Evolutionary conservation across 2,888 invertebrate species (phyloP), one percentile per base, ranked within the genome.

Genomic region (Caenorhabditis becei): DNA sequence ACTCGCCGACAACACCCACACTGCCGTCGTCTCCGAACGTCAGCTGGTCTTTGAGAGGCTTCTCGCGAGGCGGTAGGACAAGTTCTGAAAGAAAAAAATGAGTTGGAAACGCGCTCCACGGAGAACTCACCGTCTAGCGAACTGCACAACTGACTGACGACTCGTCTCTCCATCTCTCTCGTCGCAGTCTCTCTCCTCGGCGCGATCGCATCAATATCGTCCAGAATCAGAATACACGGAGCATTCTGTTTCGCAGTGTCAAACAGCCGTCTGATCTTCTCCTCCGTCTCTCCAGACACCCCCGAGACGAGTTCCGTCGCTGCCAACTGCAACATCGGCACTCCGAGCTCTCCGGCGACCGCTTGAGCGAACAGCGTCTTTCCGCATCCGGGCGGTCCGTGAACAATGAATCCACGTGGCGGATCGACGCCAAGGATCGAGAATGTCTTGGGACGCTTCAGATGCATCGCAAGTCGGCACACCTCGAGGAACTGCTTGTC

Each of bases 321-420:
- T 10, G 96, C 94, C 11, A 97, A 94, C 92, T 96, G 95, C 65
- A 98, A 92, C 69, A 97, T 92, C 0, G 96, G 95, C 53, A 97
- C 92, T 84, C 94, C 93, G 49, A 97, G 92, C 93, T 97, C 82
- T 18, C 91, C 90, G 0, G 90, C 88, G 16, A 91, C 77, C 7
- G 89, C 90, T 67, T 85, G 84, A 0, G 86, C 88, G 58, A 87
- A 88, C 62, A 86, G 86, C 2, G 92, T 92, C 89, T 93, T 93
- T 10, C 98, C 97, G 91, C 96, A 96, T 0, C 98, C 98, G 0
- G 97, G 96, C 0, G 98, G 97, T 0, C 98, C 98, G 92, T 97
- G 97, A 58, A 98, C 93, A 62, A 99, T 92, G 88, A 97, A 95
- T 28, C 97, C 97, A 90, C 96, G 93, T 0, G 97, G 96, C 47